phyloP scores from a whole-genome alignment of 2,888 invertebrate species.

The Folsomia manolachei region DNA sequence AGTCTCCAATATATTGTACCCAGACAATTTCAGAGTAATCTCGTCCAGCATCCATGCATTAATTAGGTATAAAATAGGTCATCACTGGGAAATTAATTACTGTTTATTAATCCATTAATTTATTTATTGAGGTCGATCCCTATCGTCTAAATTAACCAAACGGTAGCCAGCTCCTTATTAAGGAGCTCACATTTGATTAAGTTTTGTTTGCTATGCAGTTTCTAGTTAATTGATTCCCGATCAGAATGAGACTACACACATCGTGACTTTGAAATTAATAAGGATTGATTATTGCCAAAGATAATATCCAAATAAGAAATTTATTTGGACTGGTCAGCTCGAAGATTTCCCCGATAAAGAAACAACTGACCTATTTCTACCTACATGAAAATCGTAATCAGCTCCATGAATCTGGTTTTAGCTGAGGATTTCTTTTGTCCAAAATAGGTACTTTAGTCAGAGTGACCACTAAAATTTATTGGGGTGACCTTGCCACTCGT shows the following conservation, averaged over 20 bases:
- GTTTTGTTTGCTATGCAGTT: background rate
- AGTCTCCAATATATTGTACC: background rate
- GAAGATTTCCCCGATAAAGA: background rate
- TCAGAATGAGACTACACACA: background rate
- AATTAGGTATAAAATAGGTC: background rate
- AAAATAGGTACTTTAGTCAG: no score
- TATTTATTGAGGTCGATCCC: background rate
- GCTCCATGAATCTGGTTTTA: no score
- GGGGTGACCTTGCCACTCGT: background rate
- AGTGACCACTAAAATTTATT: background rate
- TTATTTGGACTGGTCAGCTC: no score
- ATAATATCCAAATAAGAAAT: no score
- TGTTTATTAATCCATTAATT: background rate
- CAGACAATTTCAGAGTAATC: background rate
- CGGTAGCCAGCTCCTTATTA: no score
- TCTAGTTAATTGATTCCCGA: background rate
- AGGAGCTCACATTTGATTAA: no score
- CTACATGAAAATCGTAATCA: background rate
- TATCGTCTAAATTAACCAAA: background rate
- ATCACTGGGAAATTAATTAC: background rate
- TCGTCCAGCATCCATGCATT: background rate
- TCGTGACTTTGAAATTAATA: background rate
- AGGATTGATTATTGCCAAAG: background rate
- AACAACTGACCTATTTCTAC: background rate
- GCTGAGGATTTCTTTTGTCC: no score